Base-by-base conservation (phyloP, 2,888 invertebrate species). In the Eristalis pertinax region DNA sequence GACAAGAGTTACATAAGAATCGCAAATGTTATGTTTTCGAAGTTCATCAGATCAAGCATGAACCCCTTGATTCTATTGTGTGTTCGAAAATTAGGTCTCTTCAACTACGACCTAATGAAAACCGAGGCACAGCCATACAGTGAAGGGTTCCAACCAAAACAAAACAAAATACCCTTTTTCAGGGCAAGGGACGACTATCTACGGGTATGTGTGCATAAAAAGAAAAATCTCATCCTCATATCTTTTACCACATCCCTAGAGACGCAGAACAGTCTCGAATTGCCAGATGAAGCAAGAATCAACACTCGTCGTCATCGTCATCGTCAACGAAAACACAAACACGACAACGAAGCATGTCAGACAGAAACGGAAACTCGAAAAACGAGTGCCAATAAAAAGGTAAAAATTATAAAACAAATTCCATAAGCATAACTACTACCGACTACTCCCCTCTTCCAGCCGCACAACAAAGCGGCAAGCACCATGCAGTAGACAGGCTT, bases 341-440 rank as follows among this genome's bases (percentile, higher is more conserved):
- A 70, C 38, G 35, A 32, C 64, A 68, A 50, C 41, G 50, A 50
- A 68, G 50, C 50, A 8, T 77, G 74, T 77, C 69, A 74, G 74
- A 86, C 82, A 82, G 72, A 79, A 87, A 79, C 79, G 87, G 76
- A 80, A 84, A 87, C 87, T 84, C 73, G 79, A 87, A 84, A 79
- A 87, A 87, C 84, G 79, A 84, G 72, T 87, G 79, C 76, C 87
- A 84, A 87, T 87, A 87, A 87, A 81, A 87, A 87, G 84, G 84
- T 87, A 80, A 83, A 86, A 86, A 79, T 83, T 87, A 63, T 72
- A 80, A 80, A 80, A 86, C 82, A 87, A 87, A 84, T 80, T 83
- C 83, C 84, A 87, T 87, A 87, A 86, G 83, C 78, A 82, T 83
- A 86, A 75, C 82, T 69, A 84, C 72, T 80, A 75, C 60, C 50